These are phyloP conservation scores for Tyria jacobaeae DNA, from an alignment of 2,888 invertebrate genomes.

Conservation along the genomic window DNA sequence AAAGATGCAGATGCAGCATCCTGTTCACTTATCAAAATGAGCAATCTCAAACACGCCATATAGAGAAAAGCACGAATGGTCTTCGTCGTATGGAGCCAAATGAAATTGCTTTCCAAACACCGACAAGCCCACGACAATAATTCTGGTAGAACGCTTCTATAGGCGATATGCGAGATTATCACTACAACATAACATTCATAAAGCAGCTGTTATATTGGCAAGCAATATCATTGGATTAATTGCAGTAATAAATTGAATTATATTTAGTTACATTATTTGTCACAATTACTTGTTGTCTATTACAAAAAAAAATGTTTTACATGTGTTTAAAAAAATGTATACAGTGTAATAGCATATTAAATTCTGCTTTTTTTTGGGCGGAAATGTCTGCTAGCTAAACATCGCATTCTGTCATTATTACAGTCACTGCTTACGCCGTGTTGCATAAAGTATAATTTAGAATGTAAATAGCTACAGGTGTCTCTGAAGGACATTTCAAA, in stretches of 20 bases:
- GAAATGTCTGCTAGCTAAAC: constrained; percentile 29
- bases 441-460: constrained; percentile 32
- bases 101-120: constrained; percentile 44
- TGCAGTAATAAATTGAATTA: background rate
- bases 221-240: background rate
- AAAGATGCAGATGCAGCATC: constrained; percentile 8
- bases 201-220: background rate
- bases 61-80: constrained; percentile 46
- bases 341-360: constrained; percentile 8
- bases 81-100: constrained; percentile 30
- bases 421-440: constrained; percentile 20
- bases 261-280: constrained; percentile 9
- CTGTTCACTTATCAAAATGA: constrained; percentile 37
- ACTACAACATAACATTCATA: background rate
- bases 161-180: background rate
- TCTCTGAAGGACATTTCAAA: constrained; percentile 43
- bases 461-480: constrained; percentile 28
- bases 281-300: constrained; percentile 11
- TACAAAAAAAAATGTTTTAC: constrained; percentile 13
- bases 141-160: background rate
- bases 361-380: constrained; percentile 13
- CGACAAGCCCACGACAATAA: constrained; percentile 22
- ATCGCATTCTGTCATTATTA: constrained; percentile 13
- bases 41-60: constrained; percentile 43
- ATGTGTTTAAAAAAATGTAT: no score